These are phyloP conservation scores for Diadegma fenestrale DNA, from an alignment of 2,888 invertebrate genomes.

Conservation along the genomic window DNA sequence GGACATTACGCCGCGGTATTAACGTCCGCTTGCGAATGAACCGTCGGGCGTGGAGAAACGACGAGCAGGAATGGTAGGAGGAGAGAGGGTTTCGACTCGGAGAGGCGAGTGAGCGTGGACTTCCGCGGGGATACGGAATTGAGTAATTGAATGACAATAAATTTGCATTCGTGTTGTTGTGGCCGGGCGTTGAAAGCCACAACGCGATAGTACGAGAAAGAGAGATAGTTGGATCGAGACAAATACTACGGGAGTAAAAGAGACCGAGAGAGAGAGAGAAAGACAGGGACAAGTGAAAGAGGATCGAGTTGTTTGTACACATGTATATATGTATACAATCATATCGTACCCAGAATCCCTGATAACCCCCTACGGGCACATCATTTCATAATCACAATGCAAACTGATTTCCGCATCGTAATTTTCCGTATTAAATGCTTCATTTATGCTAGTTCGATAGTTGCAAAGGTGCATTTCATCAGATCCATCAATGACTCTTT, in stretches of 20 bases:
- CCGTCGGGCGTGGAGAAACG: slow-evolving; percentile 70
- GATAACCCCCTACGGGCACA: slow-evolving; percentile 72
- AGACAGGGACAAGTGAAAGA: background rate
- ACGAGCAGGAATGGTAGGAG: slow-evolving; percentile 31
- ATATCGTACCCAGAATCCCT: slow-evolving; percentile 52
- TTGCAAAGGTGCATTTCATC: slow-evolving; percentile 24
- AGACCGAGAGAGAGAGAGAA: slow-evolving; percentile 30
- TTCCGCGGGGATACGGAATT: slow-evolving; percentile 75
- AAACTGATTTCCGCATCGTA: slow-evolving; percentile 79
- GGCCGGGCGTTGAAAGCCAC: slow-evolving; percentile 79
- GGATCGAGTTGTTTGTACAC: background rate
- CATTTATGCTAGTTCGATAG: slow-evolving; percentile 41
- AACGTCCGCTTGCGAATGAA: slow-evolving; percentile 76
- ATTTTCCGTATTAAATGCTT: slow-evolving; percentile 73
- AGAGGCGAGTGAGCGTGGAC: slow-evolving; percentile 47
- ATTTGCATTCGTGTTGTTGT: slow-evolving; percentile 83
- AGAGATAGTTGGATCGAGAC: slow-evolving; percentile 58
- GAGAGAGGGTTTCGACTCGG: slow-evolving; percentile 33
- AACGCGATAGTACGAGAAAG: slow-evolving; percentile 78
- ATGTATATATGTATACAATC: slow-evolving; percentile 30
- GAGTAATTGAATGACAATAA: slow-evolving; percentile 84
- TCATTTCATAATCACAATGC: slow-evolving; percentile 82
- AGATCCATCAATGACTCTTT: slow-evolving; percentile 25
- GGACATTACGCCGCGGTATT: slow-evolving; percentile 79
- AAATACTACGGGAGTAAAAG: slow-evolving; percentile 37